These are phyloP conservation scores for Temnothorax ravouxi DNA, from an alignment of 2,888 invertebrate genomes.

Conservation along the genomic window DNA sequence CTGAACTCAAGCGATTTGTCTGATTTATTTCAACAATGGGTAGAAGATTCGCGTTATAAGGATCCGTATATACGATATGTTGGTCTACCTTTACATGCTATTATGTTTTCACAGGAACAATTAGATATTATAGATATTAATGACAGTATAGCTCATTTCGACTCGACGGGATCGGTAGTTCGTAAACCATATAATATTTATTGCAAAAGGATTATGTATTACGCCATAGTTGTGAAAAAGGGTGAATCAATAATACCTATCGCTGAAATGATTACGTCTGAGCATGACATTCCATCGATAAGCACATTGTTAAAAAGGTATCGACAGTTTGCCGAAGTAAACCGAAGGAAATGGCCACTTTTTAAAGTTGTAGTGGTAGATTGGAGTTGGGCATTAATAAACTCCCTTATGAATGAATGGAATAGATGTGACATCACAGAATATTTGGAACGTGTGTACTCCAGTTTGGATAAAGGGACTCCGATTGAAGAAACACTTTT, in stretches of 20 bases:
- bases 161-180: conserved; percentile 15
- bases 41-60: conserved; percentile 16
- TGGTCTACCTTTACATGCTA: conserved; percentile 35
- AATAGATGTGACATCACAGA: not conserved
- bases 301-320: conserved; percentile 20
- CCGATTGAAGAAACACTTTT: conserved; percentile 5
- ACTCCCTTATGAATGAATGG: conserved; percentile 5
- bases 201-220: conserved; percentile 17
- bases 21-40: conserved; percentile 45
- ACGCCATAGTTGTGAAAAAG: not conserved
- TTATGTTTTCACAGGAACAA: conserved; percentile 17
- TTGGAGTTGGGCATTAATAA: conserved; percentile 23
- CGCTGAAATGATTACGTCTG: conserved; percentile 25
- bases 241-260: conserved; percentile 27
- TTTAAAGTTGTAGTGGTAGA: conserved; percentile 17
- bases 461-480: not conserved
- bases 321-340: conserved; percentile 13
- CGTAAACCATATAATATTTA: conserved; percentile 16
- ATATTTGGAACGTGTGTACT: conserved; percentile 10
- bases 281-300: conserved; percentile 13
- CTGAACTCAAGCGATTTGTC: conserved; percentile 48
- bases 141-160: conserved; percentile 6
- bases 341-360: conserved; percentile 20
- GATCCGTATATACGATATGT: conserved; percentile 53
- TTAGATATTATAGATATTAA: conserved; percentile 15